A percentile compares a stretch with the other conserved stretches of the same genome.
Evolutionary conservation across 2,888 invertebrate genomes (phyloP).

Genomic region (Neoscelio sp.): DNA sequence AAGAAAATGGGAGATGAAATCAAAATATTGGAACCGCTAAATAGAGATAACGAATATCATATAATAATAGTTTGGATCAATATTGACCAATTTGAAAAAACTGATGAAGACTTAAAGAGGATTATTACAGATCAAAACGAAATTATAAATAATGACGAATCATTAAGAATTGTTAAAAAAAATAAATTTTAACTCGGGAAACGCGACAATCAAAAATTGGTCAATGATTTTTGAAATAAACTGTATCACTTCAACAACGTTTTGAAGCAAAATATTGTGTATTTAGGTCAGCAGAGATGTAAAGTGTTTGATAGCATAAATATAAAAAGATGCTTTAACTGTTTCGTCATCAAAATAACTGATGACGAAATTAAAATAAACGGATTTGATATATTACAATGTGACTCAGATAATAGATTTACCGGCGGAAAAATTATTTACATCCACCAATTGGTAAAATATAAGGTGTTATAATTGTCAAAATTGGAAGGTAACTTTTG

Average conservation of each 20-base stretch:
- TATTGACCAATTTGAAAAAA: neutral
- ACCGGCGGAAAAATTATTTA: neutral
- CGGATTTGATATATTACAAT: neutral
- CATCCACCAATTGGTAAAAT: neutral
- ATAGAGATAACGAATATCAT: neutral
- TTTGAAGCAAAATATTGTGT: neutral
- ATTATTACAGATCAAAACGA: constrained; percentile 3
- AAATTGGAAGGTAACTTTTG: neutral
- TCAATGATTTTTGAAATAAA: neutral
- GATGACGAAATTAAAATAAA: neutral
- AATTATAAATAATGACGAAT: neutral
- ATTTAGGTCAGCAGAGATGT: neutral
- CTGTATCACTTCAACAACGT: neutral
- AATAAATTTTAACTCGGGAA: neutral
- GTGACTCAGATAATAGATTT: neutral
- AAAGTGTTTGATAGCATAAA: neutral
- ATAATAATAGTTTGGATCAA: neutral
- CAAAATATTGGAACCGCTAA: neutral
- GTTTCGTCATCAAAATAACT: neutral
- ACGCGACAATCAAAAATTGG: neutral
- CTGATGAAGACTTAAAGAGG: neutral
- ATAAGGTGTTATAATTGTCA: neutral
- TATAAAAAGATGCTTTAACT: neutral
- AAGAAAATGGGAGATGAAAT: neutral
- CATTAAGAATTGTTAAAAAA: neutral